Percentiles rank a stretch among this genome's conserved stretches.
These are phyloP conservation scores for Eupeodes luniger DNA, from an alignment of 2,888 invertebrate species.

Conservation along the genomic window DNA sequence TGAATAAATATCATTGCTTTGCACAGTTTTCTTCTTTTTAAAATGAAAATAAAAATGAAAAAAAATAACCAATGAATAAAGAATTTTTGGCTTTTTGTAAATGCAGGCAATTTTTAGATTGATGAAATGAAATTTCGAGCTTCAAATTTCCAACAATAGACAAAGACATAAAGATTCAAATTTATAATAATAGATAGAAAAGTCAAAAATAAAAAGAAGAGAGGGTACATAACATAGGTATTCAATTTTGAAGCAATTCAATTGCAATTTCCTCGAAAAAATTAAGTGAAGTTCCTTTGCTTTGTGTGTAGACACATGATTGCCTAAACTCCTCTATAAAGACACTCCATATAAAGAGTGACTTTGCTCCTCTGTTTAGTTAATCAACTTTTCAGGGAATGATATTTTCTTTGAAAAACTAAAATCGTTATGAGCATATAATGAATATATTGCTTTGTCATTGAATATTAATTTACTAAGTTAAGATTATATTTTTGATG, in stretches of 20 bases:
- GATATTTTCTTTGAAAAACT: no score
- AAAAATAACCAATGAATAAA: slow-evolving; percentile 52
- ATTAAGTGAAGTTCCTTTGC: background rate
- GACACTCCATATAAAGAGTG: no score
- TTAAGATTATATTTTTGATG: no score
- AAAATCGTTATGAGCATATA: no score
- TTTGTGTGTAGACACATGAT: no score
- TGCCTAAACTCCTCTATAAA: no score
- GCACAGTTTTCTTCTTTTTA: background rate
- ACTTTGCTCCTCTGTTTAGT: no score
- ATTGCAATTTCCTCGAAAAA: slow-evolving; percentile 1
- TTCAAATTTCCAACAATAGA: background rate
- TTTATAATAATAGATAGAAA: slow-evolving; percentile 36
- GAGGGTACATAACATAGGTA: slow-evolving; percentile 1
- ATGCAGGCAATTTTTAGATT: slow-evolving; percentile 28
- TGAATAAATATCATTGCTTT: background rate
- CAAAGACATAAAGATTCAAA: slow-evolving; percentile 16
- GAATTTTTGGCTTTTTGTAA: slow-evolving; percentile 24
- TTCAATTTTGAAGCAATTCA: slow-evolving; percentile 15
- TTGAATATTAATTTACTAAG: no score
- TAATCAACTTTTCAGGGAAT: no score
- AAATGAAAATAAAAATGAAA: slow-evolving; percentile 46
- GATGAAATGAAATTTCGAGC: slow-evolving; percentile 9
- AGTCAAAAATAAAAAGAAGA: slow-evolving; percentile 7
- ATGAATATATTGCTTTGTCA: no score